Evolutionary conservation across 2,888 invertebrate genomes (phyloP).

Genomic region (Itoplectis maculator): DNA sequence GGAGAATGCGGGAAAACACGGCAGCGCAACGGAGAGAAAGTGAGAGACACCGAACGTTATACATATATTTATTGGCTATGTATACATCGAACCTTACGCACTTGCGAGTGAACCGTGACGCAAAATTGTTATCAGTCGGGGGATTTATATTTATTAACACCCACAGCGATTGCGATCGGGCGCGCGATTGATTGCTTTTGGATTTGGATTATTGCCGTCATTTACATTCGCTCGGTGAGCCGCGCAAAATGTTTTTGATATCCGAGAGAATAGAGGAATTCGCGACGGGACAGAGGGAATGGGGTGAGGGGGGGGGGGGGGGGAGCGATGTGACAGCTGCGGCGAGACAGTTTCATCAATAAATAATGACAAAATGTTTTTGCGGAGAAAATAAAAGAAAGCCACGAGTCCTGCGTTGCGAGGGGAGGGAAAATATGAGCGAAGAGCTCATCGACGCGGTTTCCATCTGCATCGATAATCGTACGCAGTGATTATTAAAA

Average conservation of each 20-base stretch:
- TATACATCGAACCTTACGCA: neutral
- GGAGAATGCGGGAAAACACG: neutral
- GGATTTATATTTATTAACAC: neutral
- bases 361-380: neutral
- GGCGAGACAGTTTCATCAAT: neutral
- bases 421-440: no score
- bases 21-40: neutral
- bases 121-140: neutral
- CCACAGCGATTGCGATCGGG: neutral
- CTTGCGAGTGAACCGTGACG: neutral
- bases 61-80: neutral
- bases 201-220: neutral
- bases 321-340: neutral
- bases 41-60: neutral
- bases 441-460: neutral
- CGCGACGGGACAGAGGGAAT: constrained; percentile 2
- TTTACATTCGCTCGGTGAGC: neutral
- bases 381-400: neutral
- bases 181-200: constrained; percentile 2
- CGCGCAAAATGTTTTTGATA: neutral
- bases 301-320: neutral
- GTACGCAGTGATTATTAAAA: neutral
- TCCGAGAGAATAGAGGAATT: constrained; percentile 23
- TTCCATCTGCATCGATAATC: neutral
- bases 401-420: neutral